Evolutionary conservation across 2,113 vertebrate species (phyloP).

Genomic region (Xenopus borealis): DNA sequence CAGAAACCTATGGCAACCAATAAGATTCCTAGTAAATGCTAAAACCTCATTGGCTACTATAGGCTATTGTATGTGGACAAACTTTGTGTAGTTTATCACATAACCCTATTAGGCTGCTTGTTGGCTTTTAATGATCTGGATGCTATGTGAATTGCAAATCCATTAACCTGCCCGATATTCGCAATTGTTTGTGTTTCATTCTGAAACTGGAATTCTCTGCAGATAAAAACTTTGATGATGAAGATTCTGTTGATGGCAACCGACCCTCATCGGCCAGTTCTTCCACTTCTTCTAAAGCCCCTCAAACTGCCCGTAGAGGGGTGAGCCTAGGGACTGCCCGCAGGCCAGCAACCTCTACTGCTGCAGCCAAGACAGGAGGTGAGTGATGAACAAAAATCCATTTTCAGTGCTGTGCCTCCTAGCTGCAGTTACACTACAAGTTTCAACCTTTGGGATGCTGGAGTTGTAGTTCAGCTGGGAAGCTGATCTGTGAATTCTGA

Average conservation of each 20-base stretch:
- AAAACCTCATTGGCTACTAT: no score
- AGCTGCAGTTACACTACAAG: no score
- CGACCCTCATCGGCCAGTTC: conserved; percentile 90
- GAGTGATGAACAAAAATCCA: conserved; percentile 29
- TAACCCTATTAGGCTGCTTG: no score
- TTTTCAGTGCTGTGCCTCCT: not conserved
- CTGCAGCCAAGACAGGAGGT: conserved; percentile 79
- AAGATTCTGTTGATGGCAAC: conserved; percentile 95
- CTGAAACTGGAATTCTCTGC: conserved; percentile 32
- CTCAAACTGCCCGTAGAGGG: conserved; percentile 72
- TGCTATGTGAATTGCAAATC: no score
- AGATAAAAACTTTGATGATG: conserved; percentile 99
- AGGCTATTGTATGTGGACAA: no score
- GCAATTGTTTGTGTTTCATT: not conserved
- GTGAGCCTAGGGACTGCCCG: conserved; percentile 74
- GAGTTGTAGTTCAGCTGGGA: no score
- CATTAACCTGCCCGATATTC: not conserved
- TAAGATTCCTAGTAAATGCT: no score
- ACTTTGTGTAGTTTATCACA: no score
- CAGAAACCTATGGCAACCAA: no score
- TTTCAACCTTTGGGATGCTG: no score
- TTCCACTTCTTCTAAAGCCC: conserved; percentile 85
- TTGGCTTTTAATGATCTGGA: no score
- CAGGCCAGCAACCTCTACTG: conserved; percentile 74
- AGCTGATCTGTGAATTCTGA: no score